These are phyloP conservation scores for Drymodes brunneopygia DNA, from an alignment of 2,113 vertebrate genomes.

Conservation along the genomic window DNA sequence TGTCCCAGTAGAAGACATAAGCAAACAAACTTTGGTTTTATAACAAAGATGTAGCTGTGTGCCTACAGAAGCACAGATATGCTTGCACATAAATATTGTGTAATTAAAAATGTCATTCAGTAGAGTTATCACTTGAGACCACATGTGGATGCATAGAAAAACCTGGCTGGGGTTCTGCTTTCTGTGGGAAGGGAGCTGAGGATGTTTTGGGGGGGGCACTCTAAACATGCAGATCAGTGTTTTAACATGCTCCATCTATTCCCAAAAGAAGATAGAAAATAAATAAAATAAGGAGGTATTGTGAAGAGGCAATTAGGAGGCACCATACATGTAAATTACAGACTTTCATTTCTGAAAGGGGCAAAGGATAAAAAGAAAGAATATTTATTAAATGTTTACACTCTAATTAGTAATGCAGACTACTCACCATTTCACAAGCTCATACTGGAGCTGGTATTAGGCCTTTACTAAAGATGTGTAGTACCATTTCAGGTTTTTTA, in stretches of 20 bases:
- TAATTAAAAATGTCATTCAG: slow-evolving; percentile 46
- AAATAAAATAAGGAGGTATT: slow-evolving; percentile 32
- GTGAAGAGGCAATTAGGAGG: background rate
- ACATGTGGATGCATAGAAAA: background rate
- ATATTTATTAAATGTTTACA: slow-evolving; percentile 63
- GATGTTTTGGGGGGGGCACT: background rate
- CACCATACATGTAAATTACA: slow-evolving; percentile 18
- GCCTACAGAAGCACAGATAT: background rate
- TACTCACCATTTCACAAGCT: background rate
- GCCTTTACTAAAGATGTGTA: background rate
- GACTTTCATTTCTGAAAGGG: slow-evolving; percentile 58
- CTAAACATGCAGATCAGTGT: background rate
- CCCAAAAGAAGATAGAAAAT: slow-evolving; percentile 8
- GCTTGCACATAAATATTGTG: background rate
- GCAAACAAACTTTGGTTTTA: background rate
- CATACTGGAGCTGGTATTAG: background rate
- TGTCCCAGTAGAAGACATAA: background rate
- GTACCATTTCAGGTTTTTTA: background rate
- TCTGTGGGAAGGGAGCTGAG: background rate
- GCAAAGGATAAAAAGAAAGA: slow-evolving; percentile 40
- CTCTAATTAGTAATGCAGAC: slow-evolving; percentile 13
- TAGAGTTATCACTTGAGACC: background rate
- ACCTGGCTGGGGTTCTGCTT: background rate
- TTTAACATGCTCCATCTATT: background rate
- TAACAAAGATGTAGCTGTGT: background rate